These are phyloP conservation scores for Drosophila longiperda DNA, from an alignment of 2,888 invertebrate genomes.

Conservation along the genomic window DNA sequence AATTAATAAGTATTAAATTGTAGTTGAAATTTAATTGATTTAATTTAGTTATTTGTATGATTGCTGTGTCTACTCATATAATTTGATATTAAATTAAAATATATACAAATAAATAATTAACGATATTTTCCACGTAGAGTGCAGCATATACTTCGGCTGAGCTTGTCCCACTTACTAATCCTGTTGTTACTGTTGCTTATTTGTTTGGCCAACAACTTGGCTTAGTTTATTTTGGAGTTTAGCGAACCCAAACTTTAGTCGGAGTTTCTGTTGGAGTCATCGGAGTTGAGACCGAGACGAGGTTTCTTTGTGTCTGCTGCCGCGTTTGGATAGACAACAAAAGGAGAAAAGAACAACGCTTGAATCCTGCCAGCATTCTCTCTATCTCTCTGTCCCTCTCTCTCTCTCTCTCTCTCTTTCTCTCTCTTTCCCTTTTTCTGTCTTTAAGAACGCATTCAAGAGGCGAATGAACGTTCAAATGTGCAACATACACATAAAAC, in stretches of 20 bases:
- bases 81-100: not conserved
- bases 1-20: not conserved
- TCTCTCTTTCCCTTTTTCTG: not conserved
- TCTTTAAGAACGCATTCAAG: conserved; percentile 11
- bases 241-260: conserved; percentile 58
- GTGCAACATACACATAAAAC: conserved; percentile 27
- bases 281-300: conserved; percentile 45
- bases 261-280: conserved; percentile 9
- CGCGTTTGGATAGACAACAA: conserved; percentile 23
- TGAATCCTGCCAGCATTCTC: conserved; percentile 16
- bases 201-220: conserved; percentile 40
- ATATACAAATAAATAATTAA: not conserved
- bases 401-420: not conserved
- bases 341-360: not conserved
- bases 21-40: not conserved
- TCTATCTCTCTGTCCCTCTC: not conserved
- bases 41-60: not conserved
- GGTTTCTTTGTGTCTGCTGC: conserved; percentile 57
- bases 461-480: conserved; percentile 31
- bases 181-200: conserved; percentile 15
- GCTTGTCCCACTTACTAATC: not conserved
- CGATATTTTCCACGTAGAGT: too few relatives aligned
- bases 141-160: not conserved
- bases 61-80: not conserved
- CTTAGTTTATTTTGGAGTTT: conserved; percentile 60